These are phyloP conservation scores for Drosophila erecta DNA, from an alignment of 1,140 invertebrate genomes.

Conservation along the genomic window DNA sequence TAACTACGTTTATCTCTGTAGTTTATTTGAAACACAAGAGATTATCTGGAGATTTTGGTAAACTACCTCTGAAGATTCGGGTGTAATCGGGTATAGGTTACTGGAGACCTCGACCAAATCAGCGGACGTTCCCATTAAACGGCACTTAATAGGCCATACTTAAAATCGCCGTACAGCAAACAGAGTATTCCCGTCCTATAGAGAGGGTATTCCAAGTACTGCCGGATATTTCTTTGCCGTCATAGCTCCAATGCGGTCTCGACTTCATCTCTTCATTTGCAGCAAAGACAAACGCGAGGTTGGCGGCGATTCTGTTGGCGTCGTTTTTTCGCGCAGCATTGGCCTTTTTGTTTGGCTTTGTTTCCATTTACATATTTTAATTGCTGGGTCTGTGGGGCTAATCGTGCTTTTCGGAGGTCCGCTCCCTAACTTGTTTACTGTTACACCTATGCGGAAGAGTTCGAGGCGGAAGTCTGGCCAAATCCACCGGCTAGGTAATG, in stretches of 20 bases:
- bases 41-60: no score
- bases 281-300: conserved; percentile 52
- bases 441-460: conserved; percentile 71
- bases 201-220: conserved; percentile 3
- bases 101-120: no score
- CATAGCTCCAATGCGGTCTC: conserved; percentile 13
- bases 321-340: conserved; percentile 71
- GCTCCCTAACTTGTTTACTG: conserved; percentile 59
- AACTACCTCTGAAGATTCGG: no score
- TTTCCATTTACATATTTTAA: conserved; percentile 78
- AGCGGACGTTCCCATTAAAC: no score
- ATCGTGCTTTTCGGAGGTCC: neutral
- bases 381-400: conserved; percentile 30
- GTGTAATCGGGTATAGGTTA: no score
- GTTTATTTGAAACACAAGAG: no score
- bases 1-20: no score
- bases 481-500: conserved; percentile 10
- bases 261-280: conserved; percentile 33
- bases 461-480: conserved; percentile 49
- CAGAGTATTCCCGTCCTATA: neutral
- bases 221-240: conserved; percentile 17
- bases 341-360: conserved; percentile 71
- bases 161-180: no score
- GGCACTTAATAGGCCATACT: no score
- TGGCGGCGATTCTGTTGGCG: conserved; percentile 29